Evolutionary conservation across 2,888 invertebrate species (phyloP).

Genomic region (Lochmaea capreae): DNA sequence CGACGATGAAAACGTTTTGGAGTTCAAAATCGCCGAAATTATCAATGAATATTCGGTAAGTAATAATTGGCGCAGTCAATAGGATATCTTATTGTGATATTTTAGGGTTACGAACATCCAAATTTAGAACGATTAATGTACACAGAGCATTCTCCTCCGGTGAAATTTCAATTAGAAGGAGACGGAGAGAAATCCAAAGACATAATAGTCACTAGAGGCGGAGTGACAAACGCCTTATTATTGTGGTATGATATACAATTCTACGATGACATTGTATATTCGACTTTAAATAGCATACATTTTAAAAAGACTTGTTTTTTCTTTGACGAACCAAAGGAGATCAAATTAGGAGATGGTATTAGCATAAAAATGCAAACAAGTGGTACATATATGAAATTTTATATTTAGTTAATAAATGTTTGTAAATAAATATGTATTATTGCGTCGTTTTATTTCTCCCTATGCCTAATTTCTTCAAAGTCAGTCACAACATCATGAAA

Average conservation of each 20-base stretch:
- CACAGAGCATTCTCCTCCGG: conserved; percentile 62
- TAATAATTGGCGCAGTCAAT: neutral
- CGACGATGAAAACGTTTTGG: conserved; percentile 69
- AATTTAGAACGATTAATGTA: conserved; percentile 67
- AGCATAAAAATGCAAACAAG: conserved; percentile 51
- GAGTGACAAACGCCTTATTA: conserved; percentile 67
- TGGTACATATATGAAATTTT: conserved; percentile 49
- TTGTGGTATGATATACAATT: conserved; percentile 70
- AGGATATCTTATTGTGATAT: conserved; percentile 11
- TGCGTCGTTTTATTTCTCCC: conserved; percentile 22
- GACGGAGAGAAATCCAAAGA: conserved; percentile 44
- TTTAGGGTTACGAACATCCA: conserved; percentile 68
- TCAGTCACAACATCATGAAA: too few species aligned
- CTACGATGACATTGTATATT: conserved; percentile 63
- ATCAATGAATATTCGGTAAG: conserved; percentile 73
- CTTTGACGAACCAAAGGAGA: conserved; percentile 60
- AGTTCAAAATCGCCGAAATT: conserved; percentile 68
- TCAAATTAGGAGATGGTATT: conserved; percentile 59
- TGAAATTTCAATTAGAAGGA: conserved; percentile 48
- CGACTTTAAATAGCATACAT: conserved; percentile 65
- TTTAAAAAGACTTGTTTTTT: conserved; percentile 68
- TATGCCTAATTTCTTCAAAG: neutral
- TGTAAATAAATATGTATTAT: conserved; percentile 32
- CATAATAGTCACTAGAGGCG: conserved; percentile 59
- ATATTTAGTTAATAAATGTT: conserved; percentile 34